Evolutionary conservation across 2,888 invertebrate genomes (phyloP).

Genomic region (Hirtodrosophila alboralis): DNA sequence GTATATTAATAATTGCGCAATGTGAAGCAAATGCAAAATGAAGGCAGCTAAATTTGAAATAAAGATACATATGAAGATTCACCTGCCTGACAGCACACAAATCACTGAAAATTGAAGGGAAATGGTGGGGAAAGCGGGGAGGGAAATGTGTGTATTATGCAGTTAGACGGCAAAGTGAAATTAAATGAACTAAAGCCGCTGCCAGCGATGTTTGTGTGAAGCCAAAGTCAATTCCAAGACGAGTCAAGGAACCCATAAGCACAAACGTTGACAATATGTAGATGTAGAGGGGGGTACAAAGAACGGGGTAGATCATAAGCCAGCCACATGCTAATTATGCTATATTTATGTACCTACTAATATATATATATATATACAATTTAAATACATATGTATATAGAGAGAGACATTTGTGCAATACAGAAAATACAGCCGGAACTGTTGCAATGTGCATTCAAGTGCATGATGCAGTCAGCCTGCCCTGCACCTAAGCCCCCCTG

Average conservation of each 20-base stretch:
- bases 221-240: constrained; percentile 21
- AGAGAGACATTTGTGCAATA: neutral
- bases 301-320: constrained; percentile 18
- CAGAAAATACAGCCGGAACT: constrained; percentile 60
- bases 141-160: neutral
- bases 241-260: constrained; percentile 74
- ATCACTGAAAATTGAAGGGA: constrained; percentile 1
- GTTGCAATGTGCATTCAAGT: constrained; percentile 61
- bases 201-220: constrained; percentile 4
- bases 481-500: no score
- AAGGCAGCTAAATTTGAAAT: constrained; percentile 12
- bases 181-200: constrained; percentile 66
- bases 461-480: constrained; percentile 40
- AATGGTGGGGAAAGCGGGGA: no score
- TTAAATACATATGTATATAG: neutral
- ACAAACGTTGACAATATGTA: constrained; percentile 59
- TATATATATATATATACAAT: constrained; percentile 1
- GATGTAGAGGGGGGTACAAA: neutral
- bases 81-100: constrained; percentile 7
- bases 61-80: neutral
- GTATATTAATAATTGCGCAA: constrained; percentile 55
- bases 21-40: constrained; percentile 5
- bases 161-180: constrained; percentile 48
- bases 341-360: constrained; percentile 49
- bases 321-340: constrained; percentile 73